Conservation (phyloP, 2,113 vertebrate species). For the Oncorhynchus clarkii region DNA sequence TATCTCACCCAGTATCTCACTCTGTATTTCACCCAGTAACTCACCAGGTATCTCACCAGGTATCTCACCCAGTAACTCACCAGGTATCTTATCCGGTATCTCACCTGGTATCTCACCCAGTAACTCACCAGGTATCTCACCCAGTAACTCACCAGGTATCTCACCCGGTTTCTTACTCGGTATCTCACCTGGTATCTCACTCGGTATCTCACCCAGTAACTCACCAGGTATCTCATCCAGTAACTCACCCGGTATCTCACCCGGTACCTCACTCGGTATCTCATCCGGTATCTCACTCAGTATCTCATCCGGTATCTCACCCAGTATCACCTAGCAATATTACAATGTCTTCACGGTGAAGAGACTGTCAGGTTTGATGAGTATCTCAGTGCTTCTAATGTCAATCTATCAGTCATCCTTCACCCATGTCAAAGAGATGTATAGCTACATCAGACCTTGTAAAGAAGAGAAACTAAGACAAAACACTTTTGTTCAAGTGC, state of each 20-base stretch:
- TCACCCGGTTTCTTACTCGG: too few species aligned
- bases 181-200: too few species aligned
- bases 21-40: neutral
- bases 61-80: neutral
- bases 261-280: neutral
- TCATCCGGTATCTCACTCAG: too few species aligned
- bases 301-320: too few species aligned
- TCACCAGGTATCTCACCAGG: neutral
- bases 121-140: too few species aligned
- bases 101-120: neutral
- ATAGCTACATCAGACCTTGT: conserved; percentile 29
- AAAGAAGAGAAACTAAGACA: conserved; percentile 30
- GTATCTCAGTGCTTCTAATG: conserved; percentile 53
- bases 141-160: too few species aligned
- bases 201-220: neutral
- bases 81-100: neutral
- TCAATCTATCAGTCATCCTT: conserved; percentile 49
- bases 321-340: too few species aligned
- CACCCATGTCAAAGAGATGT: conserved; percentile 58
- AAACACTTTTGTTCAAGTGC: neutral
- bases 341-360: conserved; percentile 16
- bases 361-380: conserved; percentile 50
- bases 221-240: too few species aligned
- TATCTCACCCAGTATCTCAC: too few species aligned
- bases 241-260: neutral